Base-by-base conservation (phyloP, 2,888 invertebrate genomes). In the Heliconius aoede region DNA sequence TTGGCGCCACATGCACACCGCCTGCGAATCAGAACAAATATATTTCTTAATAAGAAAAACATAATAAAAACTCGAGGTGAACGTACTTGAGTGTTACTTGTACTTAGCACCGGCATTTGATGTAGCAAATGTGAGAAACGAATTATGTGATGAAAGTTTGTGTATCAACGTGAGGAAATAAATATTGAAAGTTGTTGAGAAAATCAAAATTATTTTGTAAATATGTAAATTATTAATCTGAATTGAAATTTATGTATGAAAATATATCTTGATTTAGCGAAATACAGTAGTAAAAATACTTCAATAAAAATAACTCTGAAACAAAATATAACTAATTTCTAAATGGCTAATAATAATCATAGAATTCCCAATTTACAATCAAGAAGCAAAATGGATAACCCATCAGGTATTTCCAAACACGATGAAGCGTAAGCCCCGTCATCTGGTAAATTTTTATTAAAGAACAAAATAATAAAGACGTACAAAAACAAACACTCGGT, bases 1-100 rank as follows among this genome's bases (percentile, higher is more conserved):
- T 90, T 88, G 87, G 88, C 90, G 88, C 91, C 92, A 92, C 88
- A 87, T 92, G 91, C 89, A 87, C 84, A 85, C 87, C 86, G 89
- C 85, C 88, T 86, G 90, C 88, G 80, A 88, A 90, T 88, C 86
- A 82, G 84, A 80, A 78, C 77, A 78, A 81, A 81, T 85, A 85
- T 85, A 83, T 84, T 83, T 83, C 82, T 82, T 82, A 79, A 80
- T 83, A 83, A 86, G 87, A 83, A 85, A 84, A 84, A 46, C 78
- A 83, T 81, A 83, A 86, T 86, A 85, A 55, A 83, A 84, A 83
- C 76, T 76, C 81, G 88, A 90, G 90, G 89, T 90, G 89, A 90
- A 90, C 80, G 90, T 82, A 85, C 89, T 72, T 74, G 76, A 58
- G 68, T 73, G 81, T 80, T 77, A 26, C 60, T 60, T 15, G 26